These are phyloP conservation scores for Bathynomus jamesi DNA, from an alignment of 1,140 invertebrate species.

Conservation along the genomic window DNA sequence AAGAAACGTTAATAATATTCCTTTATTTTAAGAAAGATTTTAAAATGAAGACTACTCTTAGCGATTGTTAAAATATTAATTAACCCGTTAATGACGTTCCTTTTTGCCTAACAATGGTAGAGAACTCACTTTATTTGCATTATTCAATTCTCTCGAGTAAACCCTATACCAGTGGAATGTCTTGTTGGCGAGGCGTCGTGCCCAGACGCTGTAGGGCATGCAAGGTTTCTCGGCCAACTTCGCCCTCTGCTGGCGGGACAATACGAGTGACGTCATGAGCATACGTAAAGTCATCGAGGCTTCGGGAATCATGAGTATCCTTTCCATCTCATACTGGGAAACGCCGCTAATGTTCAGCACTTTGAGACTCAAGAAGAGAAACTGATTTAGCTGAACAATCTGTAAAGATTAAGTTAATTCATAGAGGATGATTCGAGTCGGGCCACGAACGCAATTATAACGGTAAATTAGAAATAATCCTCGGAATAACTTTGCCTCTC, in stretches of 20 bases:
- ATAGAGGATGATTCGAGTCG: too few relatives aligned
- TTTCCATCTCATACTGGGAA: constrained; percentile 54
- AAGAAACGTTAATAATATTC: too few relatives aligned
- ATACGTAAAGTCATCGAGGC: constrained; percentile 50
- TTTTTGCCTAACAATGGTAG: too few relatives aligned
- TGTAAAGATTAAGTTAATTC: too few relatives aligned
- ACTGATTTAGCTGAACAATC: constrained; percentile 51
- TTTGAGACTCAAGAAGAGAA: constrained; percentile 51
- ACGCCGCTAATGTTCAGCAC: constrained; percentile 47
- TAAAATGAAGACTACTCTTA: too few relatives aligned
- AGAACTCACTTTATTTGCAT: constrained; percentile 49
- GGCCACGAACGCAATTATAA: too few relatives aligned
- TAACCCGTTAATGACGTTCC: too few relatives aligned
- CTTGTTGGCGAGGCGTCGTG: constrained; percentile 48
- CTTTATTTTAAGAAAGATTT: too few relatives aligned
- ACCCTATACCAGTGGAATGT: constrained; percentile 51
- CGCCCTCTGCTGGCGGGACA: constrained; percentile 39
- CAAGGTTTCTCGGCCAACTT: constrained; percentile 46
- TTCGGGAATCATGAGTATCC: constrained; percentile 52
- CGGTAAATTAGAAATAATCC: too few relatives aligned
- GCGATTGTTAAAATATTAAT: too few relatives aligned
- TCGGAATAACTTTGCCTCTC: too few relatives aligned
- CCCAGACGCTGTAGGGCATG: constrained; percentile 56
- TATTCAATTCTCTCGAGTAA: constrained; percentile 46
- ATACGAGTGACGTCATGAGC: constrained; percentile 54